Evolutionary conservation across 35 echinoderm and acorn worm species (phyloP).

Genomic region (Lytechinus variegatus): DNA sequence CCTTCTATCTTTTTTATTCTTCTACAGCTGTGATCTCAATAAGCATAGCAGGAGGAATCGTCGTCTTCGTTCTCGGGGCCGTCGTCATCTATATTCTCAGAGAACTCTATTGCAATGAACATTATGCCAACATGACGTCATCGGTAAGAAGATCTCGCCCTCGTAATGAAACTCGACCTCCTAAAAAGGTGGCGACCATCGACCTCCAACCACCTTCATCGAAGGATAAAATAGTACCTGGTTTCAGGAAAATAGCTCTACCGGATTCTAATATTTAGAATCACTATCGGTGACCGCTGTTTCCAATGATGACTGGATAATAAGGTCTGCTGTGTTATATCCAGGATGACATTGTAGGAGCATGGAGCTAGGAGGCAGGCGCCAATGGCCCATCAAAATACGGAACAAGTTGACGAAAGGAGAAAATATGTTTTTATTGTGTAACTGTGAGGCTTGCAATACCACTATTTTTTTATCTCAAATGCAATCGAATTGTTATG

Average conservation of each 20-base stretch:
- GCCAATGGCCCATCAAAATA: too few relatives aligned
- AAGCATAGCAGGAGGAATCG: slow-evolving; percentile 28
- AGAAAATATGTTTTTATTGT: too few relatives aligned
- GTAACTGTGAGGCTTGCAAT: too few relatives aligned
- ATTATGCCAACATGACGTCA: background rate
- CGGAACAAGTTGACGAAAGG: too few relatives aligned
- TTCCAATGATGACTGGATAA: too few relatives aligned
- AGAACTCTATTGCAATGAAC: background rate
- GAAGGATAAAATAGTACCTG: background rate
- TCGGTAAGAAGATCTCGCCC: background rate
- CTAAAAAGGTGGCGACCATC: background rate
- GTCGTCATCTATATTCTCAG: background rate
- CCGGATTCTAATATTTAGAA: background rate
- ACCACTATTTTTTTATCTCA: too few relatives aligned
- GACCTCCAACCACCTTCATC: background rate
- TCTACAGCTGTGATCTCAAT: slow-evolving; percentile 3
- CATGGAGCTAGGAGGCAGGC: too few relatives aligned
- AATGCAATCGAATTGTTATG: too few relatives aligned
- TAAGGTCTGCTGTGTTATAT: too few relatives aligned
- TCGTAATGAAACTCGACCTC: background rate
- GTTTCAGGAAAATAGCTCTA: background rate
- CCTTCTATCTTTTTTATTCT: background rate
- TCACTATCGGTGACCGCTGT: background rate
- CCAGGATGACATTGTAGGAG: too few relatives aligned
- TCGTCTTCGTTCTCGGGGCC: background rate